Evolutionary conservation across 2,888 invertebrate species (phyloP), one percentile per base, ranked within the genome.

Genomic region (Drosophila tanythrix): DNA sequence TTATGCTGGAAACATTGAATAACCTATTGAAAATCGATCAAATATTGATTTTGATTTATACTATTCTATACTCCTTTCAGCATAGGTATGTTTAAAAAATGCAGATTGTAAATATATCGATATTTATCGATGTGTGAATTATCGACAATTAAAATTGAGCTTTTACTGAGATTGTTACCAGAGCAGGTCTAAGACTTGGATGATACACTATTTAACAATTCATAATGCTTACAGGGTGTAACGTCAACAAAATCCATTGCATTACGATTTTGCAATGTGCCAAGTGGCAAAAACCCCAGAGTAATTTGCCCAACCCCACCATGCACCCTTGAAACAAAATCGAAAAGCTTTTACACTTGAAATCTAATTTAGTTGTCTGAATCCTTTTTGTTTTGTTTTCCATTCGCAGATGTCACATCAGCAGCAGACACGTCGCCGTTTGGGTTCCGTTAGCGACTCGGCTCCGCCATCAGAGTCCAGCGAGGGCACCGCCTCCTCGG

Each of bases 361-460:
- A 87, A 87, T 84, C 89, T 85, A 85, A 85, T 87, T 82, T 79
- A 60, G 59, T 51, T 38, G n/a, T 18, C n/a, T 56, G 36, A 27
- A 18, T 36, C 8, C 4, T 5, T 52, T 21, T 11, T 33, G 75
- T 43, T 57, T 15, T 18, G 11, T 18, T 52, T 51, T 46, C 27
- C 27, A 27, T 43, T 52, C 55, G 7, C 78, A 92, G 92, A 90
- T 91, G 91, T 83, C 90, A 65, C 90, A 89, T 81, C 92, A 92
- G 79, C 92, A 92, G 61, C 88, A 88, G 84, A 89, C 92, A 80
- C 93, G 94, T 80, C 93, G 94, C 81, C 93, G 94, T 63, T 89
- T 95, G 80, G 95, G 95, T 53, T 95, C 95, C n/a, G 94, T 95
- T 18, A 95, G 95, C 35, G 95, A 95, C 81, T 94, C 94, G 91